phyloP scores from a whole-genome alignment of 2,888 invertebrate species.

The Hetaerina titia region DNA sequence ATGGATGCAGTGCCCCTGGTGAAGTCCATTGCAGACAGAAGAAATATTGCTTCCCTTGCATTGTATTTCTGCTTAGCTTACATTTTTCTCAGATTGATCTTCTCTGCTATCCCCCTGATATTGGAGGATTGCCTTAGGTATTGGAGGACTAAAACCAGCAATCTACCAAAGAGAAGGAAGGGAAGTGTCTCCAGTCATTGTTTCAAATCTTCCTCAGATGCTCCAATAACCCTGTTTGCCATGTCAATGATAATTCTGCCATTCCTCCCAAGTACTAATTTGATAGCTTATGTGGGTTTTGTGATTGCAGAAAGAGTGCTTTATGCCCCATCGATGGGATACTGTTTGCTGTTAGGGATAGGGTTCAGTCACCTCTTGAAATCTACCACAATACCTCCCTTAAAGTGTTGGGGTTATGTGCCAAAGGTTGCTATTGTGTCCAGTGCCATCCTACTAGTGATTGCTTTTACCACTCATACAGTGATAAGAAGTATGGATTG shows the following conservation, averaged over 20 bases:
- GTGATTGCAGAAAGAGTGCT: slow-evolving; percentile 97
- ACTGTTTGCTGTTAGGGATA: slow-evolving; percentile 91
- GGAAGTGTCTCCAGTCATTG: not conserved
- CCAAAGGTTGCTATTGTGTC: slow-evolving; percentile 75
- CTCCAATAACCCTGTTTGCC: slow-evolving; percentile 76
- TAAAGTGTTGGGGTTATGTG: slow-evolving; percentile 74
- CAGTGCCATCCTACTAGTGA: slow-evolving; percentile 80
- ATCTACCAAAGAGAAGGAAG: not conserved
- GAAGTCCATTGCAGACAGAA: slow-evolving; percentile 74
- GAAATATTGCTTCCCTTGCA: slow-evolving; percentile 76
- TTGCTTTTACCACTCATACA: slow-evolving; percentile 86
- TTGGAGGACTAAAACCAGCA: not conserved
- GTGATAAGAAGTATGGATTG: slow-evolving; percentile 92
- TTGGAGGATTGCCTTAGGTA: not conserved
- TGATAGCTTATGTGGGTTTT: slow-evolving; percentile 98
- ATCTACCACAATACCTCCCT: slow-evolving; percentile 73
- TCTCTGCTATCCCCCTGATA: not conserved
- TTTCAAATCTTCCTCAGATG: not conserved
- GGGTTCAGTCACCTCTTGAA: slow-evolving; percentile 81
- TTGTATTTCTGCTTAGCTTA: slow-evolving; percentile 74
- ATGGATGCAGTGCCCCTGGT: slow-evolving; percentile 95
- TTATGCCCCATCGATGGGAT: slow-evolving; percentile 97
- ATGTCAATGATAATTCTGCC: slow-evolving; percentile 90
- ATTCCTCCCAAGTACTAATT: slow-evolving; percentile 96
- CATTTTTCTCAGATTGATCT: not conserved